Evolutionary conservation across 1,140 invertebrate genomes (phyloP).

Genomic region (Drosophila varians): DNA sequence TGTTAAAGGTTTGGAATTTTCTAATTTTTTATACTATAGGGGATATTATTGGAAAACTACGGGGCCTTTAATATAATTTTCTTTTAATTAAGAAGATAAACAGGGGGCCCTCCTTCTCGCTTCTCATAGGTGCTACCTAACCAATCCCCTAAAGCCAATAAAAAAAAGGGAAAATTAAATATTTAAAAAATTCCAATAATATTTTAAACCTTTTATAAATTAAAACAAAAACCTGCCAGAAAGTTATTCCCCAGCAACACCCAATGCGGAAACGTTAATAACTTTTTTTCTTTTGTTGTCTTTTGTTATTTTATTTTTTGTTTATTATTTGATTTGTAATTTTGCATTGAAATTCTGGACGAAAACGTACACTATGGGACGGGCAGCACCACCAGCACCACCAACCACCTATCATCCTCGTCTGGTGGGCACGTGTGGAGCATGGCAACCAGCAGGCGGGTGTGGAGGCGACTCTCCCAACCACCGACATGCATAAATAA

Average conservation of each 20-base stretch:
- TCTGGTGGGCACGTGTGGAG: conserved; percentile 60
- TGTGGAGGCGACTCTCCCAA: not conserved
- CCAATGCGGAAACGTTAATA: conserved; percentile 32
- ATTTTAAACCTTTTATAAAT: no score
- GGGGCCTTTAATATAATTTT: no score
- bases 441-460: conserved; percentile 46
- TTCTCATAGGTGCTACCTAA: no score
- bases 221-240: not conserved
- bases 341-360: conserved; percentile 54
- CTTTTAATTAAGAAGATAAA: no score
- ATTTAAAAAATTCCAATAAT: no score
- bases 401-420: not conserved
- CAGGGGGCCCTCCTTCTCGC: no score
- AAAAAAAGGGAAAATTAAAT: no score
- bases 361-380: not conserved
- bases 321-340: not conserved
- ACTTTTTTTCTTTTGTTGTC: conserved; percentile 3
- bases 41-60: no score
- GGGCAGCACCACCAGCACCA: not conserved
- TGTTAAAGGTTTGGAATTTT: no score
- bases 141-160: no score
- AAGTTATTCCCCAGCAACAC: not conserved
- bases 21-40: no score
- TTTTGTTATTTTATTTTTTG: conserved; percentile 21
- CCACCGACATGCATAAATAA: conserved; percentile 55